Conservation (phyloP, 2,797 vertebrate genomes). For the Melanotaenia maccullochi region DNA sequence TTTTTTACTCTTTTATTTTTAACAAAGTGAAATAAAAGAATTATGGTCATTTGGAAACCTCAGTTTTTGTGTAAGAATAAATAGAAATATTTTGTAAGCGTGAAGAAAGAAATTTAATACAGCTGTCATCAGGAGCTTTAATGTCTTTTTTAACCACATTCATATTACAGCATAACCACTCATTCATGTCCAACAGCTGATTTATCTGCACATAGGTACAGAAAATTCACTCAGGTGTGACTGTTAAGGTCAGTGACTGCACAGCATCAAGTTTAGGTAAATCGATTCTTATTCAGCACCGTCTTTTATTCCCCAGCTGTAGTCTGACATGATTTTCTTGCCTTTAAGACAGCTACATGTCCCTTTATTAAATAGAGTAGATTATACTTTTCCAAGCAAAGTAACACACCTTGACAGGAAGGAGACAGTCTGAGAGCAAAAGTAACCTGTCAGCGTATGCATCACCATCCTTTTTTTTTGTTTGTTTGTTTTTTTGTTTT, state of each 20-base stretch:
- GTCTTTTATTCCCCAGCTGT: constrained; percentile 18
- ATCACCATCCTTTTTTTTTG: constrained; percentile 51
- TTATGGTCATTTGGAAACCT: constrained; percentile 27
- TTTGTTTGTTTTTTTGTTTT: constrained; percentile 34
- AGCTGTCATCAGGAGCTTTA: constrained; percentile 12
- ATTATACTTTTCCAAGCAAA: constrained; percentile 48
- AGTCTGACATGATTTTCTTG: constrained; percentile 37
- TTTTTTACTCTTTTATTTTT: constrained; percentile 12
- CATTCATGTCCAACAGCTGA: constrained; percentile 11
- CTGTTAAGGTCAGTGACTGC: constrained; percentile 23
- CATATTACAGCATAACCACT: not conserved
- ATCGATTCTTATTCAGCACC: constrained; percentile 3
- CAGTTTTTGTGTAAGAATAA: constrained; percentile 8
- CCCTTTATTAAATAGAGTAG: constrained; percentile 38
- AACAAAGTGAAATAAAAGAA: constrained; percentile 20
- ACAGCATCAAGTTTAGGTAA: constrained; percentile 16
- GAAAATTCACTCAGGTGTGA: constrained; percentile 9
- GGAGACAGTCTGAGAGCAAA: constrained; percentile 74
- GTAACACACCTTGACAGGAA: constrained; percentile 48
- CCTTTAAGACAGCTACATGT: constrained; percentile 45
- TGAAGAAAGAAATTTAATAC: constrained; percentile 1
- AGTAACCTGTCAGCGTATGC: constrained; percentile 67
- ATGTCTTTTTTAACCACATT: constrained; percentile 16
- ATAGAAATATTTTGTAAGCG: constrained; percentile 34
- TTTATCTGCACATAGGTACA: constrained; percentile 11